These are phyloP conservation scores for Heliconius melpomene DNA, from an alignment of 1,140 invertebrate species.

Conservation along the genomic window DNA sequence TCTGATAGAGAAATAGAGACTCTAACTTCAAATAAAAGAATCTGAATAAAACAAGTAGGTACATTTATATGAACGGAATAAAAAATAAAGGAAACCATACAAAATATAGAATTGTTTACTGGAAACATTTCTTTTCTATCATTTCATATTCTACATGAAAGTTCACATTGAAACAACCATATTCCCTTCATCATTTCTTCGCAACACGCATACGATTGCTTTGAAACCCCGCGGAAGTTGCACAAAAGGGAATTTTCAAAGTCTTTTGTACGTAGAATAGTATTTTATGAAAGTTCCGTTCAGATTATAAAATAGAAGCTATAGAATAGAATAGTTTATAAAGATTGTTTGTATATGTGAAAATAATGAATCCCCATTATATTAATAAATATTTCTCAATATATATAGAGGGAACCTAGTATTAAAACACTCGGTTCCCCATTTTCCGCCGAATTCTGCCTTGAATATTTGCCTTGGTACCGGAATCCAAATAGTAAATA, in stretches of 20 bases:
- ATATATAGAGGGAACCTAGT: no score
- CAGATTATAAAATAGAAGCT: not conserved
- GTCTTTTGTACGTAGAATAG: not conserved
- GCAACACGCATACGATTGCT: not conserved
- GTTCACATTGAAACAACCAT: slow-evolving; percentile 2
- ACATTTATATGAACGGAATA: no score
- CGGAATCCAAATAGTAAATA: no score
- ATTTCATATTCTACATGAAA: not conserved
- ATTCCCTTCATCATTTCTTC: slow-evolving; percentile 1
- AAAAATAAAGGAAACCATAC: not conserved
- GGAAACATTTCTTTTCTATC: not conserved
- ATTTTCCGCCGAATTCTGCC: no score
- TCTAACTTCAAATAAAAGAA: no score
- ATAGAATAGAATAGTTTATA: not conserved
- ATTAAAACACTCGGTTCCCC: no score
- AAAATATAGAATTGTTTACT: not conserved
- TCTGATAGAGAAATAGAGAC: no score
- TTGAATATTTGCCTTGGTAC: no score
- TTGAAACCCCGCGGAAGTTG: not conserved
- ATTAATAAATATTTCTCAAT: no score
- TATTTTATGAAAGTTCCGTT: not conserved
- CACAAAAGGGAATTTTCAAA: not conserved
- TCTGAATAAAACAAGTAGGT: no score
- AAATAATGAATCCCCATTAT: no score
- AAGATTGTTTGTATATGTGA: not conserved